Percentiles rank a stretch among this genome's conserved stretches.
phyloP scores from a whole-genome alignment of 1,140 invertebrate genomes.

The Ooceraea biroi region DNA sequence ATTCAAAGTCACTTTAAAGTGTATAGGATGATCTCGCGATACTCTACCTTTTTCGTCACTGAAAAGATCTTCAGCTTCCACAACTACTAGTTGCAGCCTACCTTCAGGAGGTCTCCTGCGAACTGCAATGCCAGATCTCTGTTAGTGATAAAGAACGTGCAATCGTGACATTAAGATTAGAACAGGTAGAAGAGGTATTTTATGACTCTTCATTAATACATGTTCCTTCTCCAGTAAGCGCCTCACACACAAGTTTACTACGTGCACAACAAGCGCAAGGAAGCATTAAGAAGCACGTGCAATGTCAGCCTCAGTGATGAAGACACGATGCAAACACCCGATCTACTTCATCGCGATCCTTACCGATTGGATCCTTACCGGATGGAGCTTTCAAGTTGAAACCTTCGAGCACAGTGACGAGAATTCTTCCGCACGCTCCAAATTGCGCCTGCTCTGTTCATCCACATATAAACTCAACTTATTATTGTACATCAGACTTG shows the following conservation, averaged over 20 bases:
- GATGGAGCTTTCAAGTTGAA: slow-evolving; percentile 85
- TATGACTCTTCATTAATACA: neutral
- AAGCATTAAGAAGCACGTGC: slow-evolving; percentile 28
- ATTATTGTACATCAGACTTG: slow-evolving; percentile 54
- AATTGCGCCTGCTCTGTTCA: slow-evolving; percentile 87
- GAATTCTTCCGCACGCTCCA: slow-evolving; percentile 89
- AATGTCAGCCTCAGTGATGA: neutral
- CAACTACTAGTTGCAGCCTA: slow-evolving; percentile 83
- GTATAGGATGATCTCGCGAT: neutral
- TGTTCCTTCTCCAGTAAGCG: neutral
- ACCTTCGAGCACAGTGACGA: slow-evolving; percentile 90
- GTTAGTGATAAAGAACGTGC: slow-evolving; percentile 74
- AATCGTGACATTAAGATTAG: slow-evolving; percentile 7
- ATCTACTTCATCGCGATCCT: slow-evolving; percentile 42
- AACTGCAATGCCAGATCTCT: slow-evolving; percentile 84
- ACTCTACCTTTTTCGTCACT: slow-evolving; percentile 81
- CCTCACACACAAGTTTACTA: neutral
- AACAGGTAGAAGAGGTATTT: neutral
- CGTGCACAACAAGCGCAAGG: neutral
- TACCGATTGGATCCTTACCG: slow-evolving; percentile 82
- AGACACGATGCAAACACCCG: slow-evolving; percentile 37
- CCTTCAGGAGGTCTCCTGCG: slow-evolving; percentile 83
- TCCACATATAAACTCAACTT: slow-evolving; percentile 73
- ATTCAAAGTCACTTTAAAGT: neutral
- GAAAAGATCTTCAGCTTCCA: slow-evolving; percentile 83